Evolutionary conservation across 2,888 invertebrate species (phyloP), one percentile per base, ranked within the genome.

Genomic region (Acholoe squamosa): DNA sequence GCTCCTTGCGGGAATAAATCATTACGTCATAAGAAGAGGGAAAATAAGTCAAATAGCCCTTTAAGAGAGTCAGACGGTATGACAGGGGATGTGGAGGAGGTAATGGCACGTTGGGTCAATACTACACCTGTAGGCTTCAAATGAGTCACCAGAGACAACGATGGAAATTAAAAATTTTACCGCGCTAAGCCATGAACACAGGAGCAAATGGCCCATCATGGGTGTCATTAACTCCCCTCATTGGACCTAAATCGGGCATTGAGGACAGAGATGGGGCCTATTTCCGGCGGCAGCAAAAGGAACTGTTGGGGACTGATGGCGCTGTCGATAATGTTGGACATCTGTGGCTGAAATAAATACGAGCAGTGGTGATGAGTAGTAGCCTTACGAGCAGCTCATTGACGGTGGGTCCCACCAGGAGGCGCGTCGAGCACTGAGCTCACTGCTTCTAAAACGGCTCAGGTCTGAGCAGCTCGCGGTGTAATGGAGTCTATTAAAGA

Each of bases 401-500:
- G 61, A 61, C 43, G 3, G 43, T 43, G 61, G 19, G 19, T n/a
- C 22, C 61, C 61, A 3, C 61, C 61, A n/a, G 61, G 61, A n/a
- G 61, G 61, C 14, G 22, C 61, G 7, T 3, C 22, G 5, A 19
- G 61, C 22, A 43, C 43, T 43, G 61, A 61, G 61, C 61, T 43
- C 84, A 31, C 28, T 84, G 84, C 84, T 43, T 84, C 34, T 22
- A 10, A 43, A 84, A 84, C 16, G 43, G 84, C 14, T 16, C 51
- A 22, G 34, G 51, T 22, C 25, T 34, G 84, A 43, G n/a, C 51
- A 43, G 51, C 43, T 84, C 43, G 51, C n/a, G 28, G 43, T 84
- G 84, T 84, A 84, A 84, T 84, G 34, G 84, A 43, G 84, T 84
- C 43, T 84, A 84, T 84, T 51, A 84, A 51, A n/a, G 84, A 31